Evolutionary conservation across 2,797 vertebrate genomes (phyloP).

Genomic region (Halcyon chelicuti): DNA sequence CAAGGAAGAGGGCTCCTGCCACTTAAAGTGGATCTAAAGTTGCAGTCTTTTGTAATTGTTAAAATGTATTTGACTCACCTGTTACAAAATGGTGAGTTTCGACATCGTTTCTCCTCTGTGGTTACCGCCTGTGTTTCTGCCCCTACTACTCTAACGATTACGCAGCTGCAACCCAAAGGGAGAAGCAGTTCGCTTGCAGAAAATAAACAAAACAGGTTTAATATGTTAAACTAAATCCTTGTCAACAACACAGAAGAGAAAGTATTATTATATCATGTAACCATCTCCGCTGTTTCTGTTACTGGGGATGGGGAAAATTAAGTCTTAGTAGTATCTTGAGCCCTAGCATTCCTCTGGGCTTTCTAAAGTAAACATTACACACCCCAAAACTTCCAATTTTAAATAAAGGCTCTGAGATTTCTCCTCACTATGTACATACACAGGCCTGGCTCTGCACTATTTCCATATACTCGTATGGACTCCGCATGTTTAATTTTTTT

Average conservation of each 20-base stretch:
- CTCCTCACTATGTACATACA: background rate
- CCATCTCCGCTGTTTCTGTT: background rate
- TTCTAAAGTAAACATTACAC: background rate
- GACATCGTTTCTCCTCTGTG: background rate
- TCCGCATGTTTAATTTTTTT: background rate
- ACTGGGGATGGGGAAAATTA: background rate
- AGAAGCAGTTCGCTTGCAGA: background rate
- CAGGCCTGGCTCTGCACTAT: background rate
- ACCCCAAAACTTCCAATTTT: background rate
- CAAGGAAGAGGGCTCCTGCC: background rate
- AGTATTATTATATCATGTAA: background rate
- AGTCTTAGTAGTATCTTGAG: background rate
- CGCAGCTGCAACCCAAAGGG: background rate
- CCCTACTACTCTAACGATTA: background rate
- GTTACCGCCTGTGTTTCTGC: background rate
- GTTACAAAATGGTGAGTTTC: background rate
- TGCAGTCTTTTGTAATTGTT: background rate
- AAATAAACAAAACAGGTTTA: background rate
- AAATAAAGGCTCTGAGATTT: background rate
- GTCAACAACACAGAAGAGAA: background rate
- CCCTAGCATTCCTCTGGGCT: background rate
- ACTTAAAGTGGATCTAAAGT: fast-evolving
- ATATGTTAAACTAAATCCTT: background rate
- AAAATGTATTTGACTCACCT: background rate
- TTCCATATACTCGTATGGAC: background rate